These are phyloP conservation scores for Musca vetustissima DNA, from an alignment of 1,140 invertebrate genomes.

Conservation along the genomic window DNA sequence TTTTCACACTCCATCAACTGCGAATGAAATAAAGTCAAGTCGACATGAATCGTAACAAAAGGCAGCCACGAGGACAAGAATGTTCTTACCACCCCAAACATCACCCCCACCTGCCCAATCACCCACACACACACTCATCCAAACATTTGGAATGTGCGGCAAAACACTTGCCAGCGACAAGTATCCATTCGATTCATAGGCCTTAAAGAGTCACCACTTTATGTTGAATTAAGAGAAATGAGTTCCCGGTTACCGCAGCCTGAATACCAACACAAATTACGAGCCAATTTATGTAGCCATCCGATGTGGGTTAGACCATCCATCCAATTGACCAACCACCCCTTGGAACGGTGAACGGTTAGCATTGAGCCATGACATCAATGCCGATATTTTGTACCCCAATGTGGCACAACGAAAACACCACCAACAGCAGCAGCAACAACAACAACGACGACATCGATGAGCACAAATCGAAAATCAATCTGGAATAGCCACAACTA, in stretches of 20 bases:
- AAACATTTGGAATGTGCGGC: too few relatives aligned
- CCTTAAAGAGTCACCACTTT: constrained; percentile 11
- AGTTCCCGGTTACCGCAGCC: not conserved
- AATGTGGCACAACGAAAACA: too few relatives aligned
- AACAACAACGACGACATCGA: not conserved
- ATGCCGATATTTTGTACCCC: too few relatives aligned
- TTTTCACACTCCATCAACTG: constrained; percentile 56
- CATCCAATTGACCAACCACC: not conserved
- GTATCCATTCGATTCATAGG: not conserved
- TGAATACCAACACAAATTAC: constrained; percentile 21
- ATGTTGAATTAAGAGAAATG: constrained; percentile 13
- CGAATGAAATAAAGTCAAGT: constrained; percentile 45
- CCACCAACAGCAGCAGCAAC: not conserved
- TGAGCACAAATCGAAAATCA: constrained; percentile 13
- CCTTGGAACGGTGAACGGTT: not conserved
- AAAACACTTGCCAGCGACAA: not conserved
- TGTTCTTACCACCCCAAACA: not conserved
- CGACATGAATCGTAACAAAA: not conserved
- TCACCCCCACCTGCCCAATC: not conserved
- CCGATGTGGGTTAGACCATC: too few relatives aligned
- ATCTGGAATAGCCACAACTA: constrained; percentile 14
- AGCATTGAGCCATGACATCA: too few relatives aligned
- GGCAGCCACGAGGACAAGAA: not conserved
- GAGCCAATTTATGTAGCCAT: constrained; percentile 5
- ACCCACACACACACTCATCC: not conserved